Conservation (phyloP, 1,140 invertebrate species). For the Drosophila pallidifrons region DNA sequence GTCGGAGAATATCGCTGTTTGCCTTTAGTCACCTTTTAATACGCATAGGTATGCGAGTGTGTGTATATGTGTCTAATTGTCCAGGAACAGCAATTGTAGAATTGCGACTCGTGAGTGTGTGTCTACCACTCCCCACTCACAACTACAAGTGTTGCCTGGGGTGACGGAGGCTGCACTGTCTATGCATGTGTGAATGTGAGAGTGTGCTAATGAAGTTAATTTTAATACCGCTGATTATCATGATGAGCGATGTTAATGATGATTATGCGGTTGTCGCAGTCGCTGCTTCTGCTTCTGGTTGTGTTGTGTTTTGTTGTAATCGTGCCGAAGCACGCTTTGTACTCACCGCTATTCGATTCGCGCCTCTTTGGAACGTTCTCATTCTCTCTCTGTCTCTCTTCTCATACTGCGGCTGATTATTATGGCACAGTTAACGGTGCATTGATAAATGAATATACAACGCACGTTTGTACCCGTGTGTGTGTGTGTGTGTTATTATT, state of each 20-base stretch:
- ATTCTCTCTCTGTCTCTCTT: constrained; percentile 23
- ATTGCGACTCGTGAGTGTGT: neutral
- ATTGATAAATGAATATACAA: constrained; percentile 63
- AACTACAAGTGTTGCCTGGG: neutral
- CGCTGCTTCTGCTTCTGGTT: constrained; percentile 41
- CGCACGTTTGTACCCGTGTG: constrained; percentile 1
- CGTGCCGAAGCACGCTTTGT: constrained; percentile 54
- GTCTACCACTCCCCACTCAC: constrained; percentile 25
- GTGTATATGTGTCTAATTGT: constrained; percentile 11
- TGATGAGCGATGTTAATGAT: constrained; percentile 47
- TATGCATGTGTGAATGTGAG: constrained; percentile 8
- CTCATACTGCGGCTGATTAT: constrained; percentile 32
- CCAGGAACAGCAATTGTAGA: constrained; percentile 38
- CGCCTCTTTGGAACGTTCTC: constrained; percentile 31
- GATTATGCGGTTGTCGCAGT: constrained; percentile 51
- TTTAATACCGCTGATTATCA: constrained; percentile 67
- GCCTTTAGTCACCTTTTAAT: constrained; percentile 61
- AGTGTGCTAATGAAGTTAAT: constrained; percentile 64
- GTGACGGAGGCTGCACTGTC: constrained; percentile 17
- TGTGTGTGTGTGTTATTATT: constrained; percentile 39
- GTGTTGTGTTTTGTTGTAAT: constrained; percentile 32
- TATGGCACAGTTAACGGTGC: constrained; percentile 79
- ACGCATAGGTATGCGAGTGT: neutral
- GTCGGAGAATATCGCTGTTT: constrained; percentile 31
- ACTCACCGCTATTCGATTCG: constrained; percentile 57